Evolutionary conservation across 2,113 vertebrate species (phyloP).

Genomic region (Lates calcarifer): DNA sequence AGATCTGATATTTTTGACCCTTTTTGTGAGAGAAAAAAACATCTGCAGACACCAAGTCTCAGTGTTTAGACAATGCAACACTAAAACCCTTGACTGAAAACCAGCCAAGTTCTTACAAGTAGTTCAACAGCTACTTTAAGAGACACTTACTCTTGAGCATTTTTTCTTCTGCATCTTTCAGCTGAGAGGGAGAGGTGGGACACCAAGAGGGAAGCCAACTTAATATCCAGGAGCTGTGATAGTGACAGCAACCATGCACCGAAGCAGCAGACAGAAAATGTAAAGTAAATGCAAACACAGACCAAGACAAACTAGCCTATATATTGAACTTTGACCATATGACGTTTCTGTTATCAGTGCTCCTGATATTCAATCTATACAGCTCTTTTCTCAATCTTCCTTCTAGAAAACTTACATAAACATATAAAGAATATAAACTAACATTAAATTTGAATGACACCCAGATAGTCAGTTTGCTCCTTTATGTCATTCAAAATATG

Average conservation of each 20-base stretch:
- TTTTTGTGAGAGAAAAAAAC: neutral
- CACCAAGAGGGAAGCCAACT: slow-evolving; percentile 96
- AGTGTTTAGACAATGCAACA: neutral
- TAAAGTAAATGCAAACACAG: slow-evolving; percentile 26
- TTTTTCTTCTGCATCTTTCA: slow-evolving; percentile 94
- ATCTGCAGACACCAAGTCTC: neutral
- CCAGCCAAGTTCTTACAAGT: neutral
- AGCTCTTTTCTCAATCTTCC: neutral
- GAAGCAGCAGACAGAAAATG: too few species aligned
- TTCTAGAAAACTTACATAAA: neutral
- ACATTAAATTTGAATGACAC: neutral
- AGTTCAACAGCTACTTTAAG: neutral
- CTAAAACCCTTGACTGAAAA: neutral
- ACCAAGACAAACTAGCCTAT: too few species aligned
- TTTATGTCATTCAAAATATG: neutral
- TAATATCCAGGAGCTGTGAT: slow-evolving; percentile 88
- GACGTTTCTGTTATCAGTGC: slow-evolving; percentile 45
- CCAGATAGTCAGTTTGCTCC: neutral
- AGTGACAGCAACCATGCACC: slow-evolving; percentile 24
- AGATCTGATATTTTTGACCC: neutral
- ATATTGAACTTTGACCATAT: slow-evolving; percentile 68
- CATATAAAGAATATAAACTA: neutral
- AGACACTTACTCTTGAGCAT: slow-evolving; percentile 91
- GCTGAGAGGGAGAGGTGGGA: slow-evolving; percentile 90
- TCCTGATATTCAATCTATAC: slow-evolving; percentile 35